Conservation (phyloP, 1,140 invertebrate species). For the Marisa cornuarietis region DNA sequence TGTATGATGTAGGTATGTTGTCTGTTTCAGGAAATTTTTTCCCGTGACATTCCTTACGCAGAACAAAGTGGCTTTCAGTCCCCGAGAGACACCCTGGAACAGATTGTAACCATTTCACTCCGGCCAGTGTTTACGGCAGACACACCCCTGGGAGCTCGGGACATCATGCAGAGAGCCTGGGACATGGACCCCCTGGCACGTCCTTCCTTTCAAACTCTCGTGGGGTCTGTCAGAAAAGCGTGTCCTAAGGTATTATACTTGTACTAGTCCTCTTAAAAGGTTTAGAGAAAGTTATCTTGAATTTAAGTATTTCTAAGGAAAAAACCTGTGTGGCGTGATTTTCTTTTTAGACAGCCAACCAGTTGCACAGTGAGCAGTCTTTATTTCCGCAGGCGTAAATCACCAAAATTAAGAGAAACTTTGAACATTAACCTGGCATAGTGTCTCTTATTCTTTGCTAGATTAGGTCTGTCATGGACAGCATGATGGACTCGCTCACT, state of each 20-base stretch:
- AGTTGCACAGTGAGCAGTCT: too few relatives aligned
- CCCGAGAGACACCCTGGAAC: conserved; percentile 36
- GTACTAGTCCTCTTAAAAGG: too few relatives aligned
- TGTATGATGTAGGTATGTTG: too few relatives aligned
- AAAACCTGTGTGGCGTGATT: too few relatives aligned
- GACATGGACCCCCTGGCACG: conserved; percentile 31
- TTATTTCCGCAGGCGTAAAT: too few relatives aligned
- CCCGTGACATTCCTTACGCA: conserved; percentile 37
- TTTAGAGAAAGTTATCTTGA: too few relatives aligned
- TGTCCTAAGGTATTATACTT: conserved; percentile 13
- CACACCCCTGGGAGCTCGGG: conserved; percentile 28
- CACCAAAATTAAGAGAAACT: too few relatives aligned
- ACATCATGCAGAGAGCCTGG: conserved; percentile 45
- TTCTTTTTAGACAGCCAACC: too few relatives aligned
- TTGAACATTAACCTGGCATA: too few relatives aligned
- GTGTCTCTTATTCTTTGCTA: conserved; percentile 12
- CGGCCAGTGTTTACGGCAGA: conserved; percentile 30
- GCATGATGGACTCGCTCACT: conserved; percentile 43
- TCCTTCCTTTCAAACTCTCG: conserved; percentile 29
- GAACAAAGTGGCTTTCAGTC: conserved; percentile 30
- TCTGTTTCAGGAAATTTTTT: conserved; percentile 41
- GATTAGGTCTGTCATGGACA: conserved; percentile 37
- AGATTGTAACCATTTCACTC: conserved; percentile 34
- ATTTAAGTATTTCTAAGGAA: too few relatives aligned
- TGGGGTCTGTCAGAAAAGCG: conserved; percentile 23